Evolutionary conservation across 2,113 vertebrate genomes (phyloP), one percentile per base, ranked within the genome.

Genomic region (Perca schrenkii): DNA sequence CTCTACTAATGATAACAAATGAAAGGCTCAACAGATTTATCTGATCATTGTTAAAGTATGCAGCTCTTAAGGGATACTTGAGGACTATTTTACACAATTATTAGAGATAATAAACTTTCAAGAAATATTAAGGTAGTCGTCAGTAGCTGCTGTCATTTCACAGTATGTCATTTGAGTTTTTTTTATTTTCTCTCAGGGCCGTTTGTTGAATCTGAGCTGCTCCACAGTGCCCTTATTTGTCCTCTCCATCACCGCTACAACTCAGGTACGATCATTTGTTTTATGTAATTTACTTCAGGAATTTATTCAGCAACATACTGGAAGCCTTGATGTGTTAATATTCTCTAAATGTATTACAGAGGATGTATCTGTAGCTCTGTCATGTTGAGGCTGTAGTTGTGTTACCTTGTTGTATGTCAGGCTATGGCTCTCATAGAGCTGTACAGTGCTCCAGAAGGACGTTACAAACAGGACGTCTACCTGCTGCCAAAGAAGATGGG

Each of bases 401-500:
- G 21, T 28, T 70, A 36, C 15, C 0, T 25, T 50, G 6, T 19
- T 84, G 50, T 72, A 40, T 77, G 84, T 75, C 89, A 94, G 93
- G 92, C 86, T 3, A 77, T 94, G 85, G 93, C 92, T 50, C 88
- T 94, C 88, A 98, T 98, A 90, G 97, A 99, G 92, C 95, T 99
- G 19, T 98, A 96, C 93, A 97, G 97, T 12, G 97, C 98, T 54
- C 97, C 97, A 0, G 96, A 98, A 56, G 97, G 97, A 57, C 96
- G 96, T 76, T 99, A 98, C 94, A 98, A 98, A 83, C 96, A 97
- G 72, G 97, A 97, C 14, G 96, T 99, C 64, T 99, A 98, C 89
- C 88, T 98, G 90, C 93, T 98, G 92, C 97, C 97, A 10, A 99
- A 98, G 93, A 99, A 98, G 91, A 98, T 98, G 96, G 98, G 98